phyloP scores from a whole-genome alignment of 2,113 vertebrate species.

The Halcyon senegalensis region DNA sequence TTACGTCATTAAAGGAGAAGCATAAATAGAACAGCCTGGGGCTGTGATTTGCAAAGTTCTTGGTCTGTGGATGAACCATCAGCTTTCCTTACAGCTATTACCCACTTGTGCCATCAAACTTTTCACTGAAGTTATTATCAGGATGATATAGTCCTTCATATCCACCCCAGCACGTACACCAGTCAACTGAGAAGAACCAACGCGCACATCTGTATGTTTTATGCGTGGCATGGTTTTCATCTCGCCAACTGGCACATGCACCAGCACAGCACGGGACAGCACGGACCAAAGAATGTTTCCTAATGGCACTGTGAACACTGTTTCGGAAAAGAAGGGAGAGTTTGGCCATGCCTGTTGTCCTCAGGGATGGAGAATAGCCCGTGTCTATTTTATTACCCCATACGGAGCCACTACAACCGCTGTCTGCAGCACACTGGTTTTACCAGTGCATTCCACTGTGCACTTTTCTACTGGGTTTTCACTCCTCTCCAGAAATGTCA shows the following conservation, averaged over 20 bases:
- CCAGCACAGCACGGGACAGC: background rate
- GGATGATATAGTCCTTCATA: background rate
- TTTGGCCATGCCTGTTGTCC: background rate
- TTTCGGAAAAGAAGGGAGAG: background rate
- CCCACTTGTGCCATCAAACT: background rate
- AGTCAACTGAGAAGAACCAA: background rate
- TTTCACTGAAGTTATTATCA: background rate
- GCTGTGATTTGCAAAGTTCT: conserved; percentile 15
- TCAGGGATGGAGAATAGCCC: background rate
- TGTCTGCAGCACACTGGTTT: background rate
- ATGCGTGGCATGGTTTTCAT: background rate
- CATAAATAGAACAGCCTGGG: conserved; percentile 32
- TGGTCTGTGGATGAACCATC: background rate
- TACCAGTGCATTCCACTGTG: background rate
- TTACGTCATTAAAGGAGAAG: conserved; percentile 12
- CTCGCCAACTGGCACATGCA: background rate
- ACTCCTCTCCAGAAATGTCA: background rate
- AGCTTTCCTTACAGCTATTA: background rate
- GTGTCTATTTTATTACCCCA: accelerated
- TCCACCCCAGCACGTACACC: background rate
- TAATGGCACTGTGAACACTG: background rate
- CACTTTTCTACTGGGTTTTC: background rate
- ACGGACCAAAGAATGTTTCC: background rate
- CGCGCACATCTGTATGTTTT: background rate
- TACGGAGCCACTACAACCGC: background rate